Evolutionary conservation across 2,797 vertebrate species (phyloP), one percentile per base, ranked within the genome.

Genomic region (Buphagus erythrorhynchus): DNA sequence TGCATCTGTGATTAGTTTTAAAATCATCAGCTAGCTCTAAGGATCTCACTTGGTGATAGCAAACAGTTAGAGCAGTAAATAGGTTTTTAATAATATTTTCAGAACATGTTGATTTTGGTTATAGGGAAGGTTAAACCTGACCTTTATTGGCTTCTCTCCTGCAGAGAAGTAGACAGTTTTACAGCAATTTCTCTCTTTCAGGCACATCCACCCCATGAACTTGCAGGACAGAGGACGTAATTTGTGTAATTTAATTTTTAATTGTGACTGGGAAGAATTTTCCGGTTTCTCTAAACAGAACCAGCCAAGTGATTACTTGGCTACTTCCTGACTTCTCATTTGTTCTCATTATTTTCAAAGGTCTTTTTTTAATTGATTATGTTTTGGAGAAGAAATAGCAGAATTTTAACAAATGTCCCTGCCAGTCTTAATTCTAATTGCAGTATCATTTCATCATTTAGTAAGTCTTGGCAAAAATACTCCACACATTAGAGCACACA

Each of bases 371-470:
- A 95, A 92, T 72, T 83, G 25, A 93, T 87, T 78, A 52, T 48
- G 28, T 76, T 89, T 91, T 83, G 81, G 84, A 93, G 78, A 96
- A 91, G 46, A 92, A 93, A 94, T 66, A 92, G 57, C 54, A 95
- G 72, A 93, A 65, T 90, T 96, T 75, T 88, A 90, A 86, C 61
- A 84, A 91, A 93, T 8, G 3, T 62, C 65, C 84, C 66, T 88
- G 52, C 73, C 85, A 89, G 46, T 66, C 75, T 88, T 90, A 55
- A 81, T 90, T 93, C 85, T 93, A 94, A 92, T 84, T 90, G 66
- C 66, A 69, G 66, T 93, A 96, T 93, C 85, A 75, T 96, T 96
- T 91, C 33, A 83, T 83, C 65, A 66, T 90, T 96, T 90, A 95
- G 35, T 35, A 88, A 89, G 33, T 78, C 85, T 94, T 96, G 89